These are phyloP conservation scores for Agrochola litura DNA, from an alignment of 2,888 invertebrate species.

Conservation along the genomic window DNA sequence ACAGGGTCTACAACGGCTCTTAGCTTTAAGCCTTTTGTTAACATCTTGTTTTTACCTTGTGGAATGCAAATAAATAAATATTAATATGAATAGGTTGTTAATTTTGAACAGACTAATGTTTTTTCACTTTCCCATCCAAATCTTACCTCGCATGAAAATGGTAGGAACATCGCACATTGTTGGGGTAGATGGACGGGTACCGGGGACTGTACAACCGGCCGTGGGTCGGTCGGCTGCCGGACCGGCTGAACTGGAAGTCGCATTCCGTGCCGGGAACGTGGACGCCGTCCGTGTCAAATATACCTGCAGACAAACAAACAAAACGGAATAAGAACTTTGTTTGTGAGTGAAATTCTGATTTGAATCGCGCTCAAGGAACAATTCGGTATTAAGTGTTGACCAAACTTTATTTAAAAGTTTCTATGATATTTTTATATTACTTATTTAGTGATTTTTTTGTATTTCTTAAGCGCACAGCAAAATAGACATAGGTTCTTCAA, in stretches of 20 bases:
- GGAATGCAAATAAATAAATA: too few relatives aligned
- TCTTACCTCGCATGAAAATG: slow-evolving; percentile 95
- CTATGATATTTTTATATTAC: too few relatives aligned
- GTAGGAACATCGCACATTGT: slow-evolving; percentile 97
- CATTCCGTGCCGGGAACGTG: slow-evolving; percentile 94
- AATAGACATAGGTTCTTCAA: too few relatives aligned
- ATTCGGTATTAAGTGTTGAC: too few relatives aligned
- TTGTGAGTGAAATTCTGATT: neutral
- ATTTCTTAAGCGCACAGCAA: too few relatives aligned
- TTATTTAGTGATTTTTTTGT: too few relatives aligned
- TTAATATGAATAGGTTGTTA: too few relatives aligned
- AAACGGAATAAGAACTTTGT: slow-evolving; percentile 8
- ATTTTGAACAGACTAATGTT: neutral
- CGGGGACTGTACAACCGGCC: slow-evolving; percentile 97
- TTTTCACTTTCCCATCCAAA: too few relatives aligned
- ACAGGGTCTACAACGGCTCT: too few relatives aligned
- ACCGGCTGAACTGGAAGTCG: slow-evolving; percentile 96
- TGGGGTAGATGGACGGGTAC: slow-evolving; percentile 98
- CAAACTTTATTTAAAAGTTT: too few relatives aligned
- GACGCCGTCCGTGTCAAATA: slow-evolving; percentile 95
- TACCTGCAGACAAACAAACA: slow-evolving; percentile 89
- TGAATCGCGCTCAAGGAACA: neutral
- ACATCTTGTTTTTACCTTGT: too few relatives aligned
- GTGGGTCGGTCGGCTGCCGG: slow-evolving; percentile 92
- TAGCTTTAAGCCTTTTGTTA: too few relatives aligned